Conservation (phyloP, 1,140 invertebrate species). For the Callitettix versicolor region DNA sequence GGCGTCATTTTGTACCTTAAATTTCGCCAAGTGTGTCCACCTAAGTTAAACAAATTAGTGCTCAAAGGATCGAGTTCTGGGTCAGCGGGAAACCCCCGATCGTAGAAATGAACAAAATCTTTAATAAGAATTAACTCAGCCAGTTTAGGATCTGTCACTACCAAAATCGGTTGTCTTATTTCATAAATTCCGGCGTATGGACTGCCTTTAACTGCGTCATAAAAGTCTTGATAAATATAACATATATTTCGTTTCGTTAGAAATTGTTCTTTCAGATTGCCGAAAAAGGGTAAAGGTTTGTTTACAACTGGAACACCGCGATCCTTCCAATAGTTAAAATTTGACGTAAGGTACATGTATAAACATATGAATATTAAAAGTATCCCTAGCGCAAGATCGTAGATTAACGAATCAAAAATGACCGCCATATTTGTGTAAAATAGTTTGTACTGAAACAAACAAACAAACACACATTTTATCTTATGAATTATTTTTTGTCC, state of each 20-base stretch:
- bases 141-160: slow-evolving; percentile 44
- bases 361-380: slow-evolving; percentile 2
- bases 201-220: slow-evolving; percentile 12
- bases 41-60: slow-evolving; percentile 31
- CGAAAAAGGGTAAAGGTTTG: slow-evolving; percentile 36
- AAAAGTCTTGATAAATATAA: slow-evolving; percentile 17
- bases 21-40: slow-evolving; percentile 41
- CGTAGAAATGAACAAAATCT: slow-evolving; percentile 42
- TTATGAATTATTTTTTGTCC: no score
- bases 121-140: slow-evolving; percentile 48
- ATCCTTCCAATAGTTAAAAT: slow-evolving; percentile 31
- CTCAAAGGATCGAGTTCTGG: slow-evolving; percentile 35
- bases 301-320: slow-evolving; percentile 27
- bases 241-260: slow-evolving; percentile 21
- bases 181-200: slow-evolving; percentile 31
- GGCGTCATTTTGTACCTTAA: slow-evolving; percentile 44
- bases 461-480: no score
- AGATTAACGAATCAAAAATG: no score
- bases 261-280: slow-evolving; percentile 36
- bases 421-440: no score
- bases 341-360: slow-evolving; percentile 29
- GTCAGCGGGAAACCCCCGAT: slow-evolving; percentile 36
- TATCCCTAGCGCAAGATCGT: not conserved
- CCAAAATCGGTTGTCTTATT: slow-evolving; percentile 35
- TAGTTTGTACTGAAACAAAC: no score